These are phyloP conservation scores for Ptilodon capucinus DNA, from an alignment of 2,888 invertebrate genomes.

Conservation along the genomic window DNA sequence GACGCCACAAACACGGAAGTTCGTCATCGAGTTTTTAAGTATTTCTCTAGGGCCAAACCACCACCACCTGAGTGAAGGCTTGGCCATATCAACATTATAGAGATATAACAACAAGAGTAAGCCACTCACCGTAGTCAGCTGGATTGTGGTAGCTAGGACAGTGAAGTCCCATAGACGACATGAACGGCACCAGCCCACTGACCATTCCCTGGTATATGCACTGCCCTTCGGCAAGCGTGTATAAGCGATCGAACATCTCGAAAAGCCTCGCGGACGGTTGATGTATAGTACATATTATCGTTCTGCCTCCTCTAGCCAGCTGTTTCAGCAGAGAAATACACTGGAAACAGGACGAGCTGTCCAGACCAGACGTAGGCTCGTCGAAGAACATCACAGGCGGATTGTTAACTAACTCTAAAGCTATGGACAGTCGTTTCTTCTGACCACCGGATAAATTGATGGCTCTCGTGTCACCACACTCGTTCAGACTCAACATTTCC, in stretches of 20 bases:
- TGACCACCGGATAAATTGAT: conserved; percentile 94
- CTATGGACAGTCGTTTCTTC: conserved; percentile 94
- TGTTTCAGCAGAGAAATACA: conserved; percentile 94
- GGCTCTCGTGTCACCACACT: conserved; percentile 90
- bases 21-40: too few species aligned
- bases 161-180: conserved; percentile 91
- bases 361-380: conserved; percentile 96
- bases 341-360: conserved; percentile 97
- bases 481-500: conserved; percentile 91
- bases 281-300: conserved; percentile 97
- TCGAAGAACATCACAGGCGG: conserved; percentile 99
- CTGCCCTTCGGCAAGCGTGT: conserved; percentile 95
- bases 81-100: neutral
- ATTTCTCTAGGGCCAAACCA: too few species aligned
- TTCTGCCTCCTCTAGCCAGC: conserved; percentile 92
- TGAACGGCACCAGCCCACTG: conserved; percentile 92
- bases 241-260: conserved; percentile 97
- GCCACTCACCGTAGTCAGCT: conserved; percentile 92
- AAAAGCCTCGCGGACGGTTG: conserved; percentile 97
- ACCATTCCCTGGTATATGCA: conserved; percentile 96
- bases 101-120: neutral
- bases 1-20: too few species aligned
- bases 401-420: conserved; percentile 96
- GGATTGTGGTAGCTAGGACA: conserved; percentile 99
- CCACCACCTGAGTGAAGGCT: too few species aligned